Evolutionary conservation across 2,888 invertebrate species (phyloP).

Genomic region (Aradus depressus): DNA sequence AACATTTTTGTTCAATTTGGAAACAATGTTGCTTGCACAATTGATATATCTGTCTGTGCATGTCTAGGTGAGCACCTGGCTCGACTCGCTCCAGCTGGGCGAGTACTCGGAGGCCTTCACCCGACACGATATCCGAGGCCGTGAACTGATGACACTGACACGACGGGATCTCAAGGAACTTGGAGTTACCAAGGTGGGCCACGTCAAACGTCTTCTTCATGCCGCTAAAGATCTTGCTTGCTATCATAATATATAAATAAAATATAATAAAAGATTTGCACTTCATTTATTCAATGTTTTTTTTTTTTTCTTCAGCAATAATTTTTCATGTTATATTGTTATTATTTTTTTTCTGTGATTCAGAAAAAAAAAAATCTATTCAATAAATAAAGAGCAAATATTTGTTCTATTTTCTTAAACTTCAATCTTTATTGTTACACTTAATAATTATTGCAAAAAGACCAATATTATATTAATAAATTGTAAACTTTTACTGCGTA

Average conservation of each 20-base stretch:
- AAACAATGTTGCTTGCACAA: background rate
- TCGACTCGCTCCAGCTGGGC: conserved; percentile 73
- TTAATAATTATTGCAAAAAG: too few relatives aligned
- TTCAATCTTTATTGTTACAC: conserved; percentile 10
- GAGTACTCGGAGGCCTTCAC: conserved; percentile 88
- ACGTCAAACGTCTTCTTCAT: conserved; percentile 87
- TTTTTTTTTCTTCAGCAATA: too few relatives aligned
- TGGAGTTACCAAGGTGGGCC: conserved; percentile 89
- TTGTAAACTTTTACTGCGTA: too few relatives aligned
- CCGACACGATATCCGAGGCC: conserved; percentile 82
- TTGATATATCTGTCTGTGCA: background rate
- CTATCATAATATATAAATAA: conserved; percentile 5
- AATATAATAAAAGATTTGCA: conserved; percentile 8
- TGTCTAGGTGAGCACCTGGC: conserved; percentile 54
- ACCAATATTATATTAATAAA: too few relatives aligned
- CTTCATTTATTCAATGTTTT: background rate
- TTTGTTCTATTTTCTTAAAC: conserved; percentile 6
- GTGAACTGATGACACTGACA: conserved; percentile 75
- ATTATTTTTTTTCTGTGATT: too few relatives aligned
- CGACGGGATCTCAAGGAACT: conserved; percentile 79
- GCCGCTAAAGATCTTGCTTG: conserved; percentile 67
- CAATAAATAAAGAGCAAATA: background rate
- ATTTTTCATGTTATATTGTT: too few relatives aligned
- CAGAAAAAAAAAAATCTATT: too few relatives aligned
- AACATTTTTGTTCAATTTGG: background rate